Conservation (phyloP, 2,113 vertebrate species). For the Bungarus multicinctus region DNA sequence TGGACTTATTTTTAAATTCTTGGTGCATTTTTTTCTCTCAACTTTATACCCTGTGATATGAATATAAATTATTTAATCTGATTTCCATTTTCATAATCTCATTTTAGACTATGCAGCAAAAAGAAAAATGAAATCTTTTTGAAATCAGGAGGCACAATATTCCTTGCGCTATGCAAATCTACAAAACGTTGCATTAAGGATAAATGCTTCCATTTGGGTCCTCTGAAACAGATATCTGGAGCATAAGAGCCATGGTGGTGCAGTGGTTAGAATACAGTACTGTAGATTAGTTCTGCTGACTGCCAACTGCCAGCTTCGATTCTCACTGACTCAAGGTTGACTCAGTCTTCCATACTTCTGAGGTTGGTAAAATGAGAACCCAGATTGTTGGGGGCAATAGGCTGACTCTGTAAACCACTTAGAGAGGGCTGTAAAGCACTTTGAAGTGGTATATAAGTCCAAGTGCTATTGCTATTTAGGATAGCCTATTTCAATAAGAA, state of each 20-base stretch:
- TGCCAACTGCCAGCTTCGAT: too few relatives aligned
- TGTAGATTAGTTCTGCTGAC: too few relatives aligned
- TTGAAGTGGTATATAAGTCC: too few relatives aligned
- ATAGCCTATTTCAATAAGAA: not conserved
- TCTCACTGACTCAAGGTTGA: too few relatives aligned
- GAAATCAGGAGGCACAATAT: not conserved
- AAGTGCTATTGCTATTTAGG: not conserved
- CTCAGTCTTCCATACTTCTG: too few relatives aligned
- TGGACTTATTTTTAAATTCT: constrained; percentile 10
- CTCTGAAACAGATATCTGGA: not conserved
- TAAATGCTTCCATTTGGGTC: not conserved
- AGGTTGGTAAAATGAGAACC: too few relatives aligned
- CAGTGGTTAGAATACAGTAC: too few relatives aligned
- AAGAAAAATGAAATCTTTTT: not conserved
- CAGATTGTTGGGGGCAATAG: too few relatives aligned
- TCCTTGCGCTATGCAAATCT: not conserved
- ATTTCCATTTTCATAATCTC: not conserved
- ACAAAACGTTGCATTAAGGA: not conserved
- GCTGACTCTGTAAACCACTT: too few relatives aligned
- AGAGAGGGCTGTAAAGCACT: too few relatives aligned
- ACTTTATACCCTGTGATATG: not conserved
- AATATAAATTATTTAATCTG: constrained; percentile 13
- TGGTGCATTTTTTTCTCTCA: not conserved
- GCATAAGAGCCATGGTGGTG: too few relatives aligned
- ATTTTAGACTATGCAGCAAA: not conserved